phyloP scores from a whole-genome alignment of 2,113 vertebrate genomes.

The Chloroceryle aenea region DNA sequence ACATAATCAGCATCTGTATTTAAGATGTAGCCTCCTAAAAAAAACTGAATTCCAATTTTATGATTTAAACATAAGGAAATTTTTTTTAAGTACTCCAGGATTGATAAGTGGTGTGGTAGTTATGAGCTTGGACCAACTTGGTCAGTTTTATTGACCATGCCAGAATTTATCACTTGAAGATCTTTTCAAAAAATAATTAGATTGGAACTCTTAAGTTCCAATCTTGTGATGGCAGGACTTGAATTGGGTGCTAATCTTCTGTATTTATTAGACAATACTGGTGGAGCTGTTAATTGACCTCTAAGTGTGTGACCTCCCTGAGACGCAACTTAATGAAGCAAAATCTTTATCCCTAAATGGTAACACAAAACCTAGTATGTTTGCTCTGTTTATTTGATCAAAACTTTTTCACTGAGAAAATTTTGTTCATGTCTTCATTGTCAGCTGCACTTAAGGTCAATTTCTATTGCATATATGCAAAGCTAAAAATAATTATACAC shows the following conservation, averaged over 20 bases:
- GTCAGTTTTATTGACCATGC: not conserved
- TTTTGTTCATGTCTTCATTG: not conserved
- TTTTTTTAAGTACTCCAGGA: not conserved
- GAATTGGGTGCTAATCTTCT: not conserved
- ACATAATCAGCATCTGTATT: not conserved
- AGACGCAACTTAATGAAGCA: not conserved
- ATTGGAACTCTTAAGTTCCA: not conserved
- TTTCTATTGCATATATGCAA: not conserved
- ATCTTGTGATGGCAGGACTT: not conserved
- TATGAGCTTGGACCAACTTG: not conserved
- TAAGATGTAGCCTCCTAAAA: not conserved
- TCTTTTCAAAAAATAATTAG: not conserved
- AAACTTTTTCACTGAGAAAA: not conserved
- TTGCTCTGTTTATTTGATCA: not conserved
- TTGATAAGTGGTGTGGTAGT: not conserved
- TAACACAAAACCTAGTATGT: not conserved
- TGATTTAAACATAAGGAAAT: not conserved
- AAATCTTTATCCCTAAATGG: not conserved
- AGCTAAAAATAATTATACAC: not conserved
- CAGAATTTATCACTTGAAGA: not conserved
- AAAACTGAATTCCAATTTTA: not conserved
- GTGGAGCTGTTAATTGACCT: constrained; percentile 37
- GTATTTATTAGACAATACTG: not conserved
- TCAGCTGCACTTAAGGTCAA: not conserved
- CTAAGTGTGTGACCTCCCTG: not conserved